These are phyloP conservation scores for Druon quercuslanigerum DNA, from an alignment of 1,140 invertebrate species.

Conservation along the genomic window DNA sequence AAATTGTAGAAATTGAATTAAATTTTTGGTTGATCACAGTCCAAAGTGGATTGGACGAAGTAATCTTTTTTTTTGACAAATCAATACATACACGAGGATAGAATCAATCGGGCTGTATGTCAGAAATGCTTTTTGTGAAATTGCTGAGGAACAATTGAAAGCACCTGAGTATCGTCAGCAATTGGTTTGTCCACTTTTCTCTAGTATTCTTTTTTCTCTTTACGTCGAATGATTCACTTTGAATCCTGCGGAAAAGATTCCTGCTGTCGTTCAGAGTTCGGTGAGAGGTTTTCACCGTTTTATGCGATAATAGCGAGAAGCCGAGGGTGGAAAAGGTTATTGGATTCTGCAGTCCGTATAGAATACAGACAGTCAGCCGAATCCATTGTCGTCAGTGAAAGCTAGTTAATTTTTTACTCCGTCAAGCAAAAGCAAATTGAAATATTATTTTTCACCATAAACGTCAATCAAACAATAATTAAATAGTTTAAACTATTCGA, in stretches of 20 bases:
- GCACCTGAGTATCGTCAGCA: background rate
- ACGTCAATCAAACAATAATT: too few species aligned
- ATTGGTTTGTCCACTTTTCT: background rate
- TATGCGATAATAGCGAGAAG: slow-evolving; percentile 23
- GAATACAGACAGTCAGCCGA: slow-evolving; percentile 23
- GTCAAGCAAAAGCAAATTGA: background rate
- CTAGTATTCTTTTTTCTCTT: background rate
- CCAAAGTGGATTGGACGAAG: too few species aligned
- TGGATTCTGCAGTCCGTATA: slow-evolving; percentile 15
- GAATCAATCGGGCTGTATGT: background rate
- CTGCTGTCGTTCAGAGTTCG: slow-evolving; percentile 2
- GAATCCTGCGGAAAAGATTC: slow-evolving; percentile 22
- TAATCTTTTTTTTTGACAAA: background rate
- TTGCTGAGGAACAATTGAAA: background rate
- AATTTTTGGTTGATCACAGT: too few species aligned
- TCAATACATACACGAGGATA: background rate
- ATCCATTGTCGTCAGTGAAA: slow-evolving; percentile 23
- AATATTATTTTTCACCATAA: background rate
- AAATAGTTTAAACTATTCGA: too few species aligned
- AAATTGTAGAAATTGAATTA: too few species aligned
- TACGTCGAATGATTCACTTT: slow-evolving; percentile 7
- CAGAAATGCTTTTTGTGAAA: background rate
- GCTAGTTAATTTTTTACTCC: slow-evolving; percentile 25
- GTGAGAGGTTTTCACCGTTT: slow-evolving; percentile 17
- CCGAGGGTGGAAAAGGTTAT: slow-evolving; percentile 6